Evolutionary conservation across 1,140 invertebrate species (phyloP).

Genomic region (Drosophila rhopaloa): DNA sequence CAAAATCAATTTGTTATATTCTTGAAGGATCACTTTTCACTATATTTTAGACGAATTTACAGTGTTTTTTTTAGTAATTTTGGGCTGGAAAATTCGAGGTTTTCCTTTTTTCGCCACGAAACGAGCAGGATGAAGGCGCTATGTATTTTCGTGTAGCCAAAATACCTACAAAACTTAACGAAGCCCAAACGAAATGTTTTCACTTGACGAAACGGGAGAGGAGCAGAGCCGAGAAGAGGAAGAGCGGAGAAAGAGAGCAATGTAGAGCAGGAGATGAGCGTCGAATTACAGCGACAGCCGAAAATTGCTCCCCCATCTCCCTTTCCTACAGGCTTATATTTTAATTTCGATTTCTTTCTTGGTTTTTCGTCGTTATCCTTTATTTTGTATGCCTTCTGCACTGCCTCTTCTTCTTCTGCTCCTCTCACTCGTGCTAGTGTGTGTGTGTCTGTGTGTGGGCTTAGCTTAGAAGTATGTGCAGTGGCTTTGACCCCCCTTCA

Average conservation of each 20-base stretch:
- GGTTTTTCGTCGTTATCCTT: slow-evolving; percentile 76
- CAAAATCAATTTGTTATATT: slow-evolving; percentile 8
- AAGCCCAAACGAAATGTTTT: slow-evolving; percentile 74
- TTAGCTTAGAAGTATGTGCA: slow-evolving; percentile 68
- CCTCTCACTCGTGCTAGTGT: neutral
- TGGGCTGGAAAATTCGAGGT: slow-evolving; percentile 19
- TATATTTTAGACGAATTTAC: slow-evolving; percentile 11
- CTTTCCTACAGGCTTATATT: slow-evolving; percentile 64
- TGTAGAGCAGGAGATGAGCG: slow-evolving; percentile 62
- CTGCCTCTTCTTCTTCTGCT: slow-evolving; percentile 6
- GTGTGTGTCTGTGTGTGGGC: slow-evolving; percentile 36
- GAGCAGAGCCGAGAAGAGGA: slow-evolving; percentile 18
- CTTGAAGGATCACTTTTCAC: slow-evolving; percentile 27
- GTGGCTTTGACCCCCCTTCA: slow-evolving; percentile 24
- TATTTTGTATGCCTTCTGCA: slow-evolving; percentile 66
- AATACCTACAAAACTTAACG: slow-evolving; percentile 82
- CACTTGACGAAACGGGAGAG: slow-evolving; percentile 67
- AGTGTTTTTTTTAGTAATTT: slow-evolving; percentile 23
- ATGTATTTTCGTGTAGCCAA: slow-evolving; percentile 69
- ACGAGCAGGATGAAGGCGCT: slow-evolving; percentile 65
- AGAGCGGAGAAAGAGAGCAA: slow-evolving; percentile 45
- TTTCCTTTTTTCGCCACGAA: slow-evolving; percentile 38
- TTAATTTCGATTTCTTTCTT: slow-evolving; percentile 83
- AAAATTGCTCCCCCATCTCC: slow-evolving; percentile 55
- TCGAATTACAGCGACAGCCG: slow-evolving; percentile 79